Evolutionary conservation across 2,113 vertebrate species (phyloP).

Genomic region (Trematomus loennbergii): DNA sequence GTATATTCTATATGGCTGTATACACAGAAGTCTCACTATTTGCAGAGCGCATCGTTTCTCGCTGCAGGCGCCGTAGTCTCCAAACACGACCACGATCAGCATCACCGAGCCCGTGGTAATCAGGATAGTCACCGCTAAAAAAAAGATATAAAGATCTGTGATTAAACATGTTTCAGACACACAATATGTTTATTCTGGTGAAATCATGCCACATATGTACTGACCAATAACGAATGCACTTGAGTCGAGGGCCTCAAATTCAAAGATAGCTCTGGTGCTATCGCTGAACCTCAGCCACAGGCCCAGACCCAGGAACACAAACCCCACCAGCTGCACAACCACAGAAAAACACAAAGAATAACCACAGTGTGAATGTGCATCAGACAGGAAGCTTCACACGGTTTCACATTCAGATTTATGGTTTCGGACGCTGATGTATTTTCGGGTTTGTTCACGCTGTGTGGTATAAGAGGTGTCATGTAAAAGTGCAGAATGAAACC

Average conservation of each 20-base stretch:
- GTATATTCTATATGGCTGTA: not conserved
- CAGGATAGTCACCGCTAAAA: conserved; percentile 64
- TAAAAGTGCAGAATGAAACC: not conserved
- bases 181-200: not conserved
- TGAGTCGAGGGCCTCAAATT: conserved; percentile 40
- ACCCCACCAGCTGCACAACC: conserved; percentile 59
- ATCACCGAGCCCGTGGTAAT: conserved; percentile 62
- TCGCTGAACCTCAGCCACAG: conserved; percentile 69
- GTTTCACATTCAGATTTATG: not conserved
- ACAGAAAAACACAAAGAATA: not conserved
- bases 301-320: conserved; percentile 63
- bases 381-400: not conserved
- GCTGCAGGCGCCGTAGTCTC: conserved; percentile 71
- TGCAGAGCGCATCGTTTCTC: conserved; percentile 64
- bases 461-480: not conserved
- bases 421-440: not conserved
- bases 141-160: not conserved
- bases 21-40: conserved; percentile 60
- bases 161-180: not conserved
- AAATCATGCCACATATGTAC: conserved; percentile 23
- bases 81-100: conserved; percentile 70
- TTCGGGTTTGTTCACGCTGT: not conserved
- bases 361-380: not conserved
- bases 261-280: conserved; percentile 59
- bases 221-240: conserved; percentile 67